Evolutionary conservation across 1,140 invertebrate species (phyloP), one percentile per base, ranked within the genome.

Genomic region (Adelges cooleyi): DNA sequence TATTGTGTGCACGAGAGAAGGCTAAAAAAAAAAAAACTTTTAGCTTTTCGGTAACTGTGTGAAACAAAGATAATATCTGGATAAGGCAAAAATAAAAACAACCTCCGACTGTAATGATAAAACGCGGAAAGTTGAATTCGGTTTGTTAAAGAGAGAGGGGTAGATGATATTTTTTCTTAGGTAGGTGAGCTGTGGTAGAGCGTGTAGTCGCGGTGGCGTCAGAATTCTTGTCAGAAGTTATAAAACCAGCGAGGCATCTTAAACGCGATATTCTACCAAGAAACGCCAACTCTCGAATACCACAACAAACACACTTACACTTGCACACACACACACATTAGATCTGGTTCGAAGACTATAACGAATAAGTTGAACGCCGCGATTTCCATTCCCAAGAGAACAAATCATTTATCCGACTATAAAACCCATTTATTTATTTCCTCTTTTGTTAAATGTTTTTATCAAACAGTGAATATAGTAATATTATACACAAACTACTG

Each of bases 151-250:
- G 8, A 17, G 10, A 44, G n/a, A 44, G n/a, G 3, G 29, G 29
- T 33, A 33, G 29, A 33, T 33, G 29, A 33, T 33, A 33, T 33
- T 33, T 33, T 33, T 33, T n/a, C 11, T 33, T 6, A 33, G 29
- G 29, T 5, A 6, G 29, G 29, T 33, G 29, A n/a, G 29, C 11
- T 33, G 29, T 33, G 11, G n/a, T n/a, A 15, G 9, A 25, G 15
- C 1, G 36, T 3, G 15, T 17, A 15, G 36, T 13, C 6, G 22
- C 23, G 54, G n/a, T 59, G 54, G 54, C 54, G 54, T 59, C 54
- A 20, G 42, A n/a, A 59, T 59, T 59, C 54, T 59, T 15, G 54
- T 27, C 54, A 59, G n/a, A 46, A 59, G 54, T 59, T 59, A 59
- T 59, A 59, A 59, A 46, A 59, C 40, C 54, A 33, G 54, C 13